Evolutionary conservation across 2,888 invertebrate species (phyloP), one percentile per base, ranked within the genome.

Genomic region (Pyralis farinalis): DNA sequence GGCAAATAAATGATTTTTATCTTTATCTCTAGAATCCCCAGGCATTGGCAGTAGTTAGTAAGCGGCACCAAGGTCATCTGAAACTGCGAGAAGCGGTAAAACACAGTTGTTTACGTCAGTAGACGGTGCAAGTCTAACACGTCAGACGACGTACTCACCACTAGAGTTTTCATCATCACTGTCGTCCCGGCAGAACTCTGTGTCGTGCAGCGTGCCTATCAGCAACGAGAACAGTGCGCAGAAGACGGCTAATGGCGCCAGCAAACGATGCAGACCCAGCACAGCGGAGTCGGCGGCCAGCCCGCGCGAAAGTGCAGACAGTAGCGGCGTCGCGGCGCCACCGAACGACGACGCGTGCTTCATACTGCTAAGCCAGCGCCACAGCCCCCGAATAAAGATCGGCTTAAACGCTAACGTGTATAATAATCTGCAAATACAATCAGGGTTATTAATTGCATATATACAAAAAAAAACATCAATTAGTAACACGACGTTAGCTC

Each of bases 161-260:
- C 3, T 4, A 4, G 4, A 3, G 16, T 16, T 2, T 12, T 82
- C 81, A 21, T 75, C 75, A 5, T 90, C 90, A 35, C 93, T 94
- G 0, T 58, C 50, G 25, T 82, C 80, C 6, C 74, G 60, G 42
- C 81, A 84, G 74, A 97, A 96, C 78, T 97, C 97, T 0, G 94
- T 93, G 68, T 97, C 97, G 59, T 97, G 96, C 20, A 97, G 74
- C 0, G 97, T 96, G 0, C 95, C 93, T 35, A 97, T 91, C 2
- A 96, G 86, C 28, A 96, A 89, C 31, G 94, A 94, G 69, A 96
- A 96, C 0, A 97, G 81, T 1, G 95, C 93, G 68, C 96, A 96
- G 78, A 97, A 97, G 1, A 96, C 94, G 0, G 95, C 94, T 25
- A 97, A 69, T 0, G 95, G 90, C 0, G 97, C 95, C 7, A 96